phyloP scores from a whole-genome alignment of 2,797 vertebrate genomes.

The Gallinago stenura region DNA sequence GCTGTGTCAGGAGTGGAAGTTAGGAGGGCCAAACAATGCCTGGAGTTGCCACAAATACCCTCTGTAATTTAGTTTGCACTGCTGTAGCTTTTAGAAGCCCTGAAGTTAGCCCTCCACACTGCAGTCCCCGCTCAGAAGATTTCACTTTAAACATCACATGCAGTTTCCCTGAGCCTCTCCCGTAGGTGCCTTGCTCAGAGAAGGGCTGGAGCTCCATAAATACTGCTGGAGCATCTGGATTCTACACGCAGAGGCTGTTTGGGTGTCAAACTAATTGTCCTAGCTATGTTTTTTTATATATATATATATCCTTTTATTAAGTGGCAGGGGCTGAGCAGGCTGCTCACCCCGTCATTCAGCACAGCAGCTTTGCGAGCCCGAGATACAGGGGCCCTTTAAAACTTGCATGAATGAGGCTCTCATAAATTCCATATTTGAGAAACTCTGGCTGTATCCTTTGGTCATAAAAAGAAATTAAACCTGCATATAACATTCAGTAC shows the following conservation, averaged over 20 bases:
- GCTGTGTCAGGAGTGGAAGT: background rate
- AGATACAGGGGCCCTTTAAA: conserved; percentile 25
- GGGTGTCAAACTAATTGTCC: background rate
- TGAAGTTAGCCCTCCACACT: background rate
- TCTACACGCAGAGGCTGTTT: background rate
- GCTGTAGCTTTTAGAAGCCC: background rate
- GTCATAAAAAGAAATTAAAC: conserved; percentile 61
- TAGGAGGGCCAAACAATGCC: background rate
- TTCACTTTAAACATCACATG: background rate
- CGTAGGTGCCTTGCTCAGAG: background rate
- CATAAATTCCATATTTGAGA: conserved; percentile 30
- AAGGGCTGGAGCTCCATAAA: background rate
- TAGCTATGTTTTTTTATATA: too few relatives aligned
- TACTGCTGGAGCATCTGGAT: background rate
- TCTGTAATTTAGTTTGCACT: background rate
- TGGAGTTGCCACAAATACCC: background rate
- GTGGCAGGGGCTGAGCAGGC: background rate
- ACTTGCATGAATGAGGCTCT: conserved; percentile 39
- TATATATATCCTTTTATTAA: background rate
- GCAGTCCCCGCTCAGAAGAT: background rate
- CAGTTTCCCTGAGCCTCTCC: background rate
- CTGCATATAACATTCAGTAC: conserved; percentile 42
- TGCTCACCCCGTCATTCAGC: background rate
- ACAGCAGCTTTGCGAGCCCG: background rate
- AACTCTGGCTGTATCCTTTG: conserved; percentile 23